These are phyloP conservation scores for Pandion haliaetus DNA, from an alignment of 2,113 vertebrate genomes.

Conservation along the genomic window DNA sequence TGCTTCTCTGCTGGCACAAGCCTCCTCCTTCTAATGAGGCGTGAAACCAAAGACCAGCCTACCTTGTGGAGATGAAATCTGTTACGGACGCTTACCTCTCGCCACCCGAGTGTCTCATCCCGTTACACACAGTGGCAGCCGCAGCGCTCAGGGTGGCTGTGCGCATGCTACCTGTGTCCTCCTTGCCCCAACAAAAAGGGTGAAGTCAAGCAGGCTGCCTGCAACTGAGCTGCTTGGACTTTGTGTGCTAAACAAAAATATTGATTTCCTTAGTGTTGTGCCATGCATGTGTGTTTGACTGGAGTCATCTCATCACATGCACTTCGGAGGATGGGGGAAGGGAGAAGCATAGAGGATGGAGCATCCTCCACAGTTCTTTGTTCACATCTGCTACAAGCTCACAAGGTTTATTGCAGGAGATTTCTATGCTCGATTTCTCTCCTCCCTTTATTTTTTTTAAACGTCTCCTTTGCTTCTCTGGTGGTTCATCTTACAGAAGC, in stretches of 20 bases:
- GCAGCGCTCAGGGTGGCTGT: fast-evolving
- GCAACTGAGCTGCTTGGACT: not conserved
- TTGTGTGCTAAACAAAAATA: slow-evolving; percentile 23
- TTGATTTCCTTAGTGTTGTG: slow-evolving; percentile 20
- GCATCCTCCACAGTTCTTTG: slow-evolving; percentile 55
- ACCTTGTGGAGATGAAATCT: not conserved
- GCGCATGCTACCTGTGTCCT: fast-evolving
- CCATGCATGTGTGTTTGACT: not conserved
- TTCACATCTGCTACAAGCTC: slow-evolving; percentile 60
- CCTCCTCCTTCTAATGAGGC: slow-evolving; percentile 21
- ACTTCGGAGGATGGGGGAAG: not conserved
- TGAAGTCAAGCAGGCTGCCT: not conserved
- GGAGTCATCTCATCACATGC: slow-evolving; percentile 19
- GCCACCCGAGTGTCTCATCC: not conserved
- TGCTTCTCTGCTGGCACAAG: not conserved
- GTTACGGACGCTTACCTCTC: not conserved
- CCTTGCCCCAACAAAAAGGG: not conserved
- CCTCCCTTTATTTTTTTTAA: slow-evolving; percentile 3
- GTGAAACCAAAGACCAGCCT: slow-evolving; percentile 16
- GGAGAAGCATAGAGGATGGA: not conserved
- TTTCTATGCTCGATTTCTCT: slow-evolving; percentile 40
- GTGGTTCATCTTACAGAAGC: slow-evolving; percentile 36
- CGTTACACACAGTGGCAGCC: not conserved
- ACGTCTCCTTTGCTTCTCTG: slow-evolving; percentile 19
- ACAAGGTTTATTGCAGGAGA: slow-evolving; percentile 39